These are phyloP conservation scores for Tenualosa ilisha DNA, from an alignment of 2,797 vertebrate genomes.

Conservation along the genomic window DNA sequence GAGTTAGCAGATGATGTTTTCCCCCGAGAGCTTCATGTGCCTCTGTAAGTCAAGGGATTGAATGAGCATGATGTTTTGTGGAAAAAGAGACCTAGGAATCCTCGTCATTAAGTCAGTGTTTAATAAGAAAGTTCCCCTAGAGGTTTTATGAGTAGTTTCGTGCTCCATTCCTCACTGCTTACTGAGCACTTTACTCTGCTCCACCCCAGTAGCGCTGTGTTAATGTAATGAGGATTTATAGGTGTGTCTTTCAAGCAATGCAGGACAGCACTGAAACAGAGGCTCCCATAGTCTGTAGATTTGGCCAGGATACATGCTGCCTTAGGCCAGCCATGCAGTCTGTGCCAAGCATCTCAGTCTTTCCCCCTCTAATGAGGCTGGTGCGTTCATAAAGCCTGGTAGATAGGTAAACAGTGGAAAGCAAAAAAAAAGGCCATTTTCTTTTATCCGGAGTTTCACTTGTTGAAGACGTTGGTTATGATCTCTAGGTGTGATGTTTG, in stretches of 20 bases:
- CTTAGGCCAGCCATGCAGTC: conserved; percentile 46
- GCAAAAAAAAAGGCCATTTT: background rate
- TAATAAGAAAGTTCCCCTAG: conserved; percentile 72
- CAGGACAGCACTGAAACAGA: conserved; percentile 62
- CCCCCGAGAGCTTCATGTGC: background rate
- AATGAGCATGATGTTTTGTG: background rate
- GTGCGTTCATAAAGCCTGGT: conserved; percentile 43
- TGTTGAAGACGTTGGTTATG: background rate
- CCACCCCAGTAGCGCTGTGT: conserved; percentile 63
- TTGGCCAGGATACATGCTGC: conserved; percentile 61
- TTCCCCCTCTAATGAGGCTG: conserved; percentile 55
- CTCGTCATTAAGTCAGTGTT: conserved; percentile 61
- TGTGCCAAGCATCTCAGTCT: conserved; percentile 61
- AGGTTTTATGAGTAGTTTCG: conserved; percentile 55
- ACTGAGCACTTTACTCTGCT: conserved; percentile 66
- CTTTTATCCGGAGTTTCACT: background rate
- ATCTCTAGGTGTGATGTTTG: background rate
- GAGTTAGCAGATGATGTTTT: background rate
- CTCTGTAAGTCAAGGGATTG: background rate
- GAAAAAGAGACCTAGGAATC: background rate
- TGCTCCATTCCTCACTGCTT: conserved; percentile 64
- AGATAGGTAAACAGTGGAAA: conserved; percentile 52
- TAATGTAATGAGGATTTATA: conserved; percentile 76
- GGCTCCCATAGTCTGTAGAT: conserved; percentile 67
- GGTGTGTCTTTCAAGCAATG: conserved; percentile 72